Conservation (phyloP, 2,888 invertebrate genomes). For the Orchesella flavescens region DNA sequence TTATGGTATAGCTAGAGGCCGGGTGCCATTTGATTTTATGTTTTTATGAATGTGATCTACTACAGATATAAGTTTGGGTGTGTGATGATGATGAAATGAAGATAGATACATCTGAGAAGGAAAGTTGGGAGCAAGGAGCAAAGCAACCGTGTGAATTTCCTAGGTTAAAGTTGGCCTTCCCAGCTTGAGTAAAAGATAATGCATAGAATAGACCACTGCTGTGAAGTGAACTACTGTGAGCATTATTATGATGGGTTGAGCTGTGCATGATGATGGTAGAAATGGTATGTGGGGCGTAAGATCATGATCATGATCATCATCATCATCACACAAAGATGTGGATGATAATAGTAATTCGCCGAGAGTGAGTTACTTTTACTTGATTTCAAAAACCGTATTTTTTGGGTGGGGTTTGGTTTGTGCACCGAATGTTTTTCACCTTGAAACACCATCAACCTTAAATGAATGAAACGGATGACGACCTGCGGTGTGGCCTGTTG, state of each 20-base stretch:
- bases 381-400: conserved; percentile 1
- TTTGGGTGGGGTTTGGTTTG: conserved; percentile 34
- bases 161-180: neutral
- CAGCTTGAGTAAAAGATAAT: too few species aligned
- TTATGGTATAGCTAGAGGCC: too few species aligned
- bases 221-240: neutral
- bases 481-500: too few species aligned
- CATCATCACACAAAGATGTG: neutral
- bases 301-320: neutral
- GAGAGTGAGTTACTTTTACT: conserved; percentile 16
- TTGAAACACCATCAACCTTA: conserved; percentile 22
- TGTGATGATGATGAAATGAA: too few species aligned
- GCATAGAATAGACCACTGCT: neutral
- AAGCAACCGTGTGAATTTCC: neutral
- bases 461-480: too few species aligned
- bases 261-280: too few species aligned
- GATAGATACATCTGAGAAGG: neutral
- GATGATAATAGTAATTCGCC: conserved; percentile 1
- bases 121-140: neutral
- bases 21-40: too few species aligned
- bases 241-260: neutral
- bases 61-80: too few species aligned
- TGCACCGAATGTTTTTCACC: conserved; percentile 24
- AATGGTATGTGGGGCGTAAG: neutral
- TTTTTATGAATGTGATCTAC: too few species aligned